Evolutionary conservation across 2,797 vertebrate genomes (phyloP).

Genomic region (Gymnoscopelus braueri): DNA sequence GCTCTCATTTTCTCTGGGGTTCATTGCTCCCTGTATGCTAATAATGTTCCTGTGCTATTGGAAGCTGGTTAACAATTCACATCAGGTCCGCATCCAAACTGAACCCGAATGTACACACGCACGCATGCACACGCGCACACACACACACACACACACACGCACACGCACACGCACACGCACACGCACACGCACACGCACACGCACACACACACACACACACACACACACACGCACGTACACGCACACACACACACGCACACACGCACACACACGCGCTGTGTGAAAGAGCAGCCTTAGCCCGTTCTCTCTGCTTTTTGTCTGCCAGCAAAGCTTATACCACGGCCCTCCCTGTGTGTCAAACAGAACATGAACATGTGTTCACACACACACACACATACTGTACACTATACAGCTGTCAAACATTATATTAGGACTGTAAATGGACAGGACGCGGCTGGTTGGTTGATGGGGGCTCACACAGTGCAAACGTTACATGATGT

Average conservation of each 20-base stretch:
- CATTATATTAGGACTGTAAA: no score
- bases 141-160: conserved; percentile 1
- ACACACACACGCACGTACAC: conserved; percentile 23
- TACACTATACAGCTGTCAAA: no score
- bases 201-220: no score
- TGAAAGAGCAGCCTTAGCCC: no score
- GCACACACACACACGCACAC: conserved; percentile 4
- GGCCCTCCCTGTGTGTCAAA: no score
- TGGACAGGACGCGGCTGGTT: no score
- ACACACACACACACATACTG: no score
- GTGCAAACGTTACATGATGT: no score
- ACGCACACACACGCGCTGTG: background rate
- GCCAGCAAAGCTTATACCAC: no score
- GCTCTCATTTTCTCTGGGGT: conserved; percentile 31
- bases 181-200: no score
- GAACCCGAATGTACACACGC: conserved; percentile 37
- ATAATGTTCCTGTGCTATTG: conserved; percentile 68
- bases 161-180: background rate
- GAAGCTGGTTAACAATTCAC: conserved; percentile 75
- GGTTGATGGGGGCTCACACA: no score
- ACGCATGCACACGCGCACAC: background rate
- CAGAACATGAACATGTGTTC: no score
- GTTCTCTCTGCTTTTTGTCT: conserved; percentile 13
- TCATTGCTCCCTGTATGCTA: conserved; percentile 68
- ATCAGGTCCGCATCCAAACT: conserved; percentile 54